These are phyloP conservation scores for Adelphocoris suturalis DNA, from an alignment of 2,888 invertebrate genomes.

Conservation along the genomic window DNA sequence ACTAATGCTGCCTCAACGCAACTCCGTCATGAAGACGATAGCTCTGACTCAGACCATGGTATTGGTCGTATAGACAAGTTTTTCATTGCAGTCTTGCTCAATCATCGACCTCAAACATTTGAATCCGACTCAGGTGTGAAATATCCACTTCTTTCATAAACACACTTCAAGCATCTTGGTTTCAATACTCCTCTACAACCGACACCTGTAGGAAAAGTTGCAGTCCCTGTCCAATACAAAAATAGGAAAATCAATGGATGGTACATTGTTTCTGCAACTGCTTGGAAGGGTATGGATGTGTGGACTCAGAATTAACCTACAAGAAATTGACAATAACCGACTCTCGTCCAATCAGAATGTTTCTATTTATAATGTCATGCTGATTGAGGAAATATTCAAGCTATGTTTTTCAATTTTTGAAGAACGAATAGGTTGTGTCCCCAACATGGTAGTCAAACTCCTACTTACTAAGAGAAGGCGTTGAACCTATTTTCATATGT, in stretches of 20 bases:
- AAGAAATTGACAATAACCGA: conserved; percentile 45
- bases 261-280: conserved; percentile 48
- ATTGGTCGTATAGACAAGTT: conserved; percentile 53
- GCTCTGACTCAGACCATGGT: not conserved
- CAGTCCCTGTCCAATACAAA: conserved; percentile 26
- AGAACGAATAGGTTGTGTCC: conserved; percentile 56
- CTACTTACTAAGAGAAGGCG: conserved; percentile 62
- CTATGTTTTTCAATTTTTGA: conserved; percentile 43
- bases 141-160: conserved; percentile 51
- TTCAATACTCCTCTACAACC: conserved; percentile 55
- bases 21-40: not conserved
- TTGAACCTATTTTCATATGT: not conserved
- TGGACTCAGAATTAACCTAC: conserved; percentile 48
- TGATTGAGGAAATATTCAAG: not conserved
- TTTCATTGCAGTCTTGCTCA: conserved; percentile 61
- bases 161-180: conserved; percentile 48
- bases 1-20: not conserved
- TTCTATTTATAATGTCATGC: not conserved
- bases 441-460: conserved; percentile 53
- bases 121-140: conserved; percentile 65
- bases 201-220: conserved; percentile 66
- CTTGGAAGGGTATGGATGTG: conserved; percentile 68
- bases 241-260: not conserved
- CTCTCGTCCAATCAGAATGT: not conserved
- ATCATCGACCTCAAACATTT: conserved; percentile 49